phyloP scores from a whole-genome alignment of 2,113 vertebrate genomes.

The Ptilonorhynchus violaceus region DNA sequence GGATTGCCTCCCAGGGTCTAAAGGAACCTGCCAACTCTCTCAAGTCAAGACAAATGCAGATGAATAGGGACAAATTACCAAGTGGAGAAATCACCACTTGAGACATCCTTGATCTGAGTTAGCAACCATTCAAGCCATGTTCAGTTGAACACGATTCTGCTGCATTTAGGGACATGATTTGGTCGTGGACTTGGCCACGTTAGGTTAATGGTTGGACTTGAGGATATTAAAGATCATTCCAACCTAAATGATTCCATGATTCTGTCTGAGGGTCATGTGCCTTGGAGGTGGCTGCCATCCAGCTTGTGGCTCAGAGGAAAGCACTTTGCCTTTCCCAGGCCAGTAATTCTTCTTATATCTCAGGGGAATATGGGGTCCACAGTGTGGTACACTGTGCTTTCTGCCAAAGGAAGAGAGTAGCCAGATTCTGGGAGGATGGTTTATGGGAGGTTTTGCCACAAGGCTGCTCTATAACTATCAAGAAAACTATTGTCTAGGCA shows the following conservation, averaged over 20 bases:
- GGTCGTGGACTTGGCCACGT: background rate
- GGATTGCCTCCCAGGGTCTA: fast-evolving
- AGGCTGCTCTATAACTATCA: background rate
- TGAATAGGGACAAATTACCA: background rate
- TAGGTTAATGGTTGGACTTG: background rate
- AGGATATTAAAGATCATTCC: background rate
- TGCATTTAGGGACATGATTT: background rate
- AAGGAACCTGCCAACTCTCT: background rate
- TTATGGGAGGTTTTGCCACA: background rate
- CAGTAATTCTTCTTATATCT: background rate
- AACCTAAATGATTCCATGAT: background rate
- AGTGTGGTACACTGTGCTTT: background rate
- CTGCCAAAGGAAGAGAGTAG: background rate
- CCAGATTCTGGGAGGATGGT: background rate
- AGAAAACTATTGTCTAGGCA: background rate
- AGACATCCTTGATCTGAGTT: background rate
- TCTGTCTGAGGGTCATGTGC: background rate
- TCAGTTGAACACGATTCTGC: background rate
- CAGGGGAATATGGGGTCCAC: too few species aligned
- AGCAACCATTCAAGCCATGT: background rate
- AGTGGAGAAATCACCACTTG: background rate
- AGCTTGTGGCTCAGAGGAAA: background rate
- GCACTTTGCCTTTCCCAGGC: background rate
- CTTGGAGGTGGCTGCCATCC: background rate
- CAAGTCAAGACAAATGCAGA: background rate